Evolutionary conservation across 2,888 invertebrate genomes (phyloP), one percentile per base, ranked within the genome.

Genomic region (Drosophila niveifrons): DNA sequence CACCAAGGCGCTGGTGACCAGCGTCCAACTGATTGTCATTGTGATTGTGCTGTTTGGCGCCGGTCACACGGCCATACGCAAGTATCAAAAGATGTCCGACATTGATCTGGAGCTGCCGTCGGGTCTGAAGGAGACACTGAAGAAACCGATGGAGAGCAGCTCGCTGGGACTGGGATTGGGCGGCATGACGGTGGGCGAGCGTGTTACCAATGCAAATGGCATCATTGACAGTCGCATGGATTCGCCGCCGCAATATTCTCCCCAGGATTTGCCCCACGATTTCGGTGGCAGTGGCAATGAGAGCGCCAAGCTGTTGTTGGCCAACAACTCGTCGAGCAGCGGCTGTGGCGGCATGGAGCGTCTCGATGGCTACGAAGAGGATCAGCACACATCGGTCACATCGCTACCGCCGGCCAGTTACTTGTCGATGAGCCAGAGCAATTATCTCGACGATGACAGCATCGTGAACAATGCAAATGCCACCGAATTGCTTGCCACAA

Each of bases 21-120:
- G 34, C 9, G 7, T 73, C 1, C 80, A 83, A 52, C 65, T 63
- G 23, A 34, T 62, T 2, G 53, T 77, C 10, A 13, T 81, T 1
- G 64, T 79, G 48, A 64, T 75, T 0, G 67, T 80, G 1, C 59
- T 41, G 7, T 15, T 41, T 13, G 39, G 39, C 15, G 13, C 15
- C 39, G 39, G 77, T n/a, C 82, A 90, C 31, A 66, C 81, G 34
- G 72, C 64, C 4, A 88, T 88, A 31, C 82, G 89, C 10, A 91
- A 92, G 63, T 87, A 82, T 41, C 82, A 81, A 34, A 88, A 89
- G 73, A 92, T 92, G 92, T 89, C 91, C 0, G 89, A 91, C 51
- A 92, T 92, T 57, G 76, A 83, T 10, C 75, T 90, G 28, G 87
- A 80, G 10, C 69, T 92, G 50, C 92, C 92, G 7, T 82, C 88